Evolutionary conservation across 2,888 invertebrate genomes (phyloP), one percentile per base, ranked within the genome.

Genomic region (Tricholauxania praeusta): DNA sequence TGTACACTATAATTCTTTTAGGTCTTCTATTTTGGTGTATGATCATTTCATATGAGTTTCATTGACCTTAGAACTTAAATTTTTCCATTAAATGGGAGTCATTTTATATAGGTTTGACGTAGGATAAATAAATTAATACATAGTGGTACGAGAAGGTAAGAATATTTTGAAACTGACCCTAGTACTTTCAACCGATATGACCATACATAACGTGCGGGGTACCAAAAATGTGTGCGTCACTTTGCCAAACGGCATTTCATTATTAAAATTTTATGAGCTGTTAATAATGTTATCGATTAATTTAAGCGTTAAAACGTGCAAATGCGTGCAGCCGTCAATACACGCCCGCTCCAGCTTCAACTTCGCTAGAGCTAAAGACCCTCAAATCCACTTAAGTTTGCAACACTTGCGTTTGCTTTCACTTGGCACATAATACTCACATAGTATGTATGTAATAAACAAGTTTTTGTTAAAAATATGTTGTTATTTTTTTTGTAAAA

Each of bases 221-320:
- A 3, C 22, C 3, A 22, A 22, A 22, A 22, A 22, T 59, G 51
- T 39, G 48, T 69, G 57, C 17, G 19, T 19, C 57, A 17, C 10
- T 39, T 39, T 39, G 6, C 7, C 6, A 69, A 39, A 17, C 10
- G 32, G 2, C 12, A 53, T 66, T 69, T 60, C 28, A 12, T 39
- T 10, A 49, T 39, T 39, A 39, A 39, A 39, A 53, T 67, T 60
- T 69, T 60, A 60, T 51, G 60, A 69, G 59, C 59, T 60, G 69
- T 51, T 69, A 60, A 69, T 19, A 53, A 39, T 49, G 48, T 39
- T 32, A 49, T 60, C 51, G 15, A 19, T 19, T 52, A 22, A 22
- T 49, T 22, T 17, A 48, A 60, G 17, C 69, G 59, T 28, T 32
- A 39, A 60, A 69, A 28, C 69, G 59, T 59, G 69, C 59, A 59